Evolutionary conservation across 1,140 invertebrate species (phyloP), one percentile per base, ranked within the genome.

Genomic region (Scaptodrosophila lebanonensis): DNA sequence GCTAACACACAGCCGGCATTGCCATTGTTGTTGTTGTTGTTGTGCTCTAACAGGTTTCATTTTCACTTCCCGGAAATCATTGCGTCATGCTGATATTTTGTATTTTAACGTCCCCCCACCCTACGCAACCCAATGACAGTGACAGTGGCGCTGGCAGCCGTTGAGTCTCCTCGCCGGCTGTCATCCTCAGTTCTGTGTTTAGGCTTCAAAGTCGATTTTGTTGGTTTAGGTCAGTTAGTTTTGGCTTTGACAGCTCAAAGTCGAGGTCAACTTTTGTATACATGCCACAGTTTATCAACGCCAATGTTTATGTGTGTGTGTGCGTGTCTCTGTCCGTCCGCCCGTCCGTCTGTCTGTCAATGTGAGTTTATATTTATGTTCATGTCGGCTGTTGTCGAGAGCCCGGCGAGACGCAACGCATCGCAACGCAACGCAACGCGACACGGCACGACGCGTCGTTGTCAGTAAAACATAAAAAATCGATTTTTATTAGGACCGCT

Each of bases 51-150:
- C 82, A 82, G 75, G 75, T 82, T 82, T 82, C 75, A 82, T 82
- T 72, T 82, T 76, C 66, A 73, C 62, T 75, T 67, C 58, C 76
- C 83, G 83, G 83, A 85, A 85, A 77, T 85, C 83, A 83, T 79
- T 77, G 83, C 77, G 83, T 85, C 83, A 85, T 85, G 83, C 83
- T 85, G 83, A 85, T 83, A 85, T 85, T 79, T 73, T 83, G 79
- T 84, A 83, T 85, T 85, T 85, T 83, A 79, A 77, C 82, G 52
- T 57, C 66, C 1, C n/a, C 40, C 16, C 9, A 0, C 7, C 13
- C 18, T 20, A 27, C 18, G 11, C 16, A 17, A 22, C 20, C 4
- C 9, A n/a, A n/a, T n/a, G n/a, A n/a, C n/a, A n/a, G n/a, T n/a
- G n/a, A n/a, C n/a, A n/a, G n/a, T n/a, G n/a, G n/a, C n/a, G n/a